phyloP scores from a whole-genome alignment of 2,113 vertebrate genomes.

The Lophius piscatorius region DNA sequence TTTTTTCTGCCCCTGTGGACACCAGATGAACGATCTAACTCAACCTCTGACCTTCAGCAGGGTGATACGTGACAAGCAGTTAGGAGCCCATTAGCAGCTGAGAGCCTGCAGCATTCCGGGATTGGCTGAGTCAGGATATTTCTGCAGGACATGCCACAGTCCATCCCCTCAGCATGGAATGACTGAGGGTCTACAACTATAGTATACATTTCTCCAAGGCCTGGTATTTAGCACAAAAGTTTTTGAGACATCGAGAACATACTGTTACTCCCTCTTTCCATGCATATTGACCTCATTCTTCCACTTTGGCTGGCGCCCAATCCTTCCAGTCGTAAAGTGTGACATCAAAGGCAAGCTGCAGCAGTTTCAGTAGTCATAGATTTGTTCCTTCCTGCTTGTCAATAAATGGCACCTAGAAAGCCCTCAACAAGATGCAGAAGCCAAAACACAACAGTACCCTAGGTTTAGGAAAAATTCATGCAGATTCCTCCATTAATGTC shows the following conservation, averaged over 20 bases:
- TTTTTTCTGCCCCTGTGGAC: constrained; percentile 46
- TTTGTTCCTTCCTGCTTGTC: constrained; percentile 22
- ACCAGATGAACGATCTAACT: constrained; percentile 56
- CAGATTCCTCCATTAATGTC: too few species aligned
- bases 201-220: constrained; percentile 44
- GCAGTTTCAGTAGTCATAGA: constrained; percentile 2
- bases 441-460: too few species aligned
- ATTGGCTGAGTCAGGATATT: constrained; percentile 68
- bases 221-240: constrained; percentile 51
- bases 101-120: constrained; percentile 52
- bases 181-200: constrained; percentile 51
- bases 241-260: constrained; percentile 32
- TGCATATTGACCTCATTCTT: constrained; percentile 50
- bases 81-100: constrained; percentile 70
- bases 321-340: constrained; percentile 34
- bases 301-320: constrained; percentile 6
- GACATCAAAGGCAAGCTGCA: constrained; percentile 28
- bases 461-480: too few species aligned
- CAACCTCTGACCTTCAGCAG: constrained; percentile 65
- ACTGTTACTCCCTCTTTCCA: constrained; percentile 3
- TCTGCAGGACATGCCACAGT: constrained; percentile 59
- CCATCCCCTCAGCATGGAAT: constrained; percentile 54
- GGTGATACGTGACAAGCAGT: constrained; percentile 52
- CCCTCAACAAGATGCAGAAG: constrained; percentile 14
- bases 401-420: constrained; percentile 39